These are phyloP conservation scores for Acanthacorydalis orientalis DNA, from an alignment of 2,888 invertebrate species.

Conservation along the genomic window DNA sequence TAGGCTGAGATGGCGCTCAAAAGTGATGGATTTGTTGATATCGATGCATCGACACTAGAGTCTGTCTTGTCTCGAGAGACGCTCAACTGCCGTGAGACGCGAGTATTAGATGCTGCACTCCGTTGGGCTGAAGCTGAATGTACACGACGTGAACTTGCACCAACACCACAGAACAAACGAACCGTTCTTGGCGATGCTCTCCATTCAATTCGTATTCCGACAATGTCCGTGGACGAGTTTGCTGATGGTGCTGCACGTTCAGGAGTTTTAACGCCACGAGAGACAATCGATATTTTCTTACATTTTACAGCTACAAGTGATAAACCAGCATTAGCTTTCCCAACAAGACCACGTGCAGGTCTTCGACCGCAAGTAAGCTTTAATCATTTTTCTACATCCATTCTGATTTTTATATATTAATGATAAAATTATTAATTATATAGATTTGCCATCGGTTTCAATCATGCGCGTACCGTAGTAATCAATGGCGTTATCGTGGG, in stretches of 20 bases:
- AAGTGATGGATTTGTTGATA: constrained; percentile 91
- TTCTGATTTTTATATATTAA: background rate
- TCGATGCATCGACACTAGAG: constrained; percentile 83
- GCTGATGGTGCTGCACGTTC: constrained; percentile 91
- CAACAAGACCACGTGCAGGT: constrained; percentile 68
- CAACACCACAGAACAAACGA: constrained; percentile 63
- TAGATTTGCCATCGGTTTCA: constrained; percentile 91
- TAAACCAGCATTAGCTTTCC: constrained; percentile 71
- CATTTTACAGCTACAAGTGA: constrained; percentile 73
- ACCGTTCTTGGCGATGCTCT: constrained; percentile 60
- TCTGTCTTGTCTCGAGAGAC: constrained; percentile 86
- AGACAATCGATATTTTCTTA: constrained; percentile 88
- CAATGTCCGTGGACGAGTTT: constrained; percentile 86
- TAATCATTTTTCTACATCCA: background rate
- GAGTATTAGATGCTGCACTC: constrained; percentile 77
- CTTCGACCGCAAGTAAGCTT: constrained; percentile 63
- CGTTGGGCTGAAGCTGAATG: constrained; percentile 92
- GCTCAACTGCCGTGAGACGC: constrained; percentile 85
- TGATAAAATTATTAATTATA: constrained; percentile 3
- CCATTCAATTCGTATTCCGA: constrained; percentile 79
- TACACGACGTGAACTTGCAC: constrained; percentile 61
- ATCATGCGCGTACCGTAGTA: constrained; percentile 89
- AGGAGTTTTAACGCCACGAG: constrained; percentile 78
- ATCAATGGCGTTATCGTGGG: constrained; percentile 94
- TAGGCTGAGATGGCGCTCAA: constrained; percentile 92